phyloP scores from a whole-genome alignment of 2,797 vertebrate genomes.

The Sphenodon punctatus region DNA sequence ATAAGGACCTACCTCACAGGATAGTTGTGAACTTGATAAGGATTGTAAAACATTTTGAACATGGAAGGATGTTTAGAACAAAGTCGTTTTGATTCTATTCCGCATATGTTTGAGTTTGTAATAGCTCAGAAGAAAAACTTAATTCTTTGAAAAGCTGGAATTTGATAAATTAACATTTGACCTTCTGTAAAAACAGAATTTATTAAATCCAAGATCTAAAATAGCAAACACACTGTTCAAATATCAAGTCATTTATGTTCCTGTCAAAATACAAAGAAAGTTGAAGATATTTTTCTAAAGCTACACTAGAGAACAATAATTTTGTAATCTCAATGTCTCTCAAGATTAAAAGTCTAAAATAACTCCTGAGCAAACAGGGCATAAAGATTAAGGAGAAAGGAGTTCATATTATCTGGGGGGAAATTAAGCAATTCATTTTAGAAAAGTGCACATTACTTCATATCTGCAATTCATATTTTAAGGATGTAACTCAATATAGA shows the following conservation, averaged over 20 bases:
- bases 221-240: accelerated
- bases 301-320: not conserved
- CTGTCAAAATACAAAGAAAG: not conserved
- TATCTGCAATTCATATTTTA: not conserved
- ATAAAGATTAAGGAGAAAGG: not conserved
- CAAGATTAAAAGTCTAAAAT: not conserved
- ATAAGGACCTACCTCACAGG: too few species aligned
- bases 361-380: not conserved
- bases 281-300: not conserved
- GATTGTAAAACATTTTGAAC: too few species aligned
- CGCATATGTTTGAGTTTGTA: not conserved
- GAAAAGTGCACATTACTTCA: not conserved
- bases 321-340: not conserved
- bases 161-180: not conserved
- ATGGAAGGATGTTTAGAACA: too few species aligned
- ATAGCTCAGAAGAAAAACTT: not conserved
- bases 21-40: too few species aligned
- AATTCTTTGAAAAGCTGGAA: not conserved
- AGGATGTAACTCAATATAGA: not conserved
- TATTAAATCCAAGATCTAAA: not conserved
- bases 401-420: not conserved
- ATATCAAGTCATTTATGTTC: not conserved
- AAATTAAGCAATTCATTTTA: not conserved
- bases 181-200: not conserved
- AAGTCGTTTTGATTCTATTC: too few species aligned